Percentiles rank a stretch among this genome's conserved stretches.
phyloP scores from a whole-genome alignment of 2,797 vertebrate genomes.

The Craterocephalus amniculus region DNA sequence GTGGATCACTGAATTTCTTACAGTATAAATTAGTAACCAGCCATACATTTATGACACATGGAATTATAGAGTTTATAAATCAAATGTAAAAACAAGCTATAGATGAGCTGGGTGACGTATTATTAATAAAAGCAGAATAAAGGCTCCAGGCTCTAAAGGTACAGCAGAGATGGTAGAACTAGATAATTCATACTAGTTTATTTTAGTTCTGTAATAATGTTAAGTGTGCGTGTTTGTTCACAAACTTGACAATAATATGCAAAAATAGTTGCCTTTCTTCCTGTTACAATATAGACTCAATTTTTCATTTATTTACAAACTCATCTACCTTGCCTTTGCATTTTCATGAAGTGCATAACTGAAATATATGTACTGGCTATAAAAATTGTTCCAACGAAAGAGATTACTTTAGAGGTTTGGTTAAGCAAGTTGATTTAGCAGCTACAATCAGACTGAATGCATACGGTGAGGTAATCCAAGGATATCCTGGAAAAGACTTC shows the following conservation, averaged over 20 bases:
- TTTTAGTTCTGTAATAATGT: neutral
- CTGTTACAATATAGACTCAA: neutral
- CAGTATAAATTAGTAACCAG: neutral
- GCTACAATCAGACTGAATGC: constrained; percentile 6
- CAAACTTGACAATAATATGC: neutral
- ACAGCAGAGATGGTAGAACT: neutral
- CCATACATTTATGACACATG: neutral
- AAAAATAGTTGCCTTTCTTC: too few relatives aligned
- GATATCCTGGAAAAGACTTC: constrained; percentile 3
- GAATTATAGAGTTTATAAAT: neutral
- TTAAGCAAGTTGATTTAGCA: neutral
- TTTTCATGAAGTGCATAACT: too few relatives aligned
- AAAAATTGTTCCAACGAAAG: too few relatives aligned
- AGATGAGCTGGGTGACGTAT: neutral
- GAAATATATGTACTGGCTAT: too few relatives aligned
- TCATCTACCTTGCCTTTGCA: too few relatives aligned
- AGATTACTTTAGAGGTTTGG: too few relatives aligned
- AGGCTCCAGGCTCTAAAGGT: neutral
- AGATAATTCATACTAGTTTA: neutral
- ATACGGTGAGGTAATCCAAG: constrained; percentile 18
- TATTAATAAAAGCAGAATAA: neutral
- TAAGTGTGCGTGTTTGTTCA: neutral
- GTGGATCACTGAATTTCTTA: neutral
- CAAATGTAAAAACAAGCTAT: neutral
- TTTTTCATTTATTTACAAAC: too few relatives aligned